Base-by-base conservation (phyloP, 2,888 invertebrate genomes). In the Idaea straminata region DNA sequence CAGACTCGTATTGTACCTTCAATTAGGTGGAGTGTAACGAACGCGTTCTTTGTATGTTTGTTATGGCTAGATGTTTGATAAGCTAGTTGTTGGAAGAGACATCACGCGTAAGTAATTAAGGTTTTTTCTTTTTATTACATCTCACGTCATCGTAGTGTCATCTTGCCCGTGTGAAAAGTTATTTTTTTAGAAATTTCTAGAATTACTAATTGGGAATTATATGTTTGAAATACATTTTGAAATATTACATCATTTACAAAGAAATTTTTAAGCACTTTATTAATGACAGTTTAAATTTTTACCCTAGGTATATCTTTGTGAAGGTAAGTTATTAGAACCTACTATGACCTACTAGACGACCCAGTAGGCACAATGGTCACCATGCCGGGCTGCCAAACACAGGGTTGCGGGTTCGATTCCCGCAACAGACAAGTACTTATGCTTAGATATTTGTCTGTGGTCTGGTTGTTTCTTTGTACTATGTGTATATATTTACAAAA, bases 1-100 rank as follows among this genome's bases (percentile, higher is more conserved):
- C 47, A 38, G 38, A 38, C 6, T 13, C 3, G 47, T 47, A 47
- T 68, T 67, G 65, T 68, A 65, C 64, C 68, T 62, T 68, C 64
- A 47, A 47, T 47, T 47, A 47, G 47, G 47, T 25, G 25, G 3
- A 47, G 47, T 47, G 47, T 47, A 47, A 47, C 47, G 47, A 47
- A 47, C 47, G 47, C 47, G 47, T 47, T 47, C 47, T 47, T 47
- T 47, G 47, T 47, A 7, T 10, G 47, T 47, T 47, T 47, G 47
- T 47, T 47, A 13, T 13, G 10, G 47, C 7, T 13, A 47, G 47
- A 47, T 47, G 47, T 47, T 3, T 10, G 47, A 47, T 47, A 47
- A 47, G 47, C 47, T 7, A 47, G 47, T 10, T 47, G 47, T 47
- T 47, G 47, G 5, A 47, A 47, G 47, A 47, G 47, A 3, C 47